A percentile compares a stretch with the other conserved stretches of the same genome.
Conservation (phyloP, 2,113 vertebrate species). For the Eonycteris spelaea region DNA sequence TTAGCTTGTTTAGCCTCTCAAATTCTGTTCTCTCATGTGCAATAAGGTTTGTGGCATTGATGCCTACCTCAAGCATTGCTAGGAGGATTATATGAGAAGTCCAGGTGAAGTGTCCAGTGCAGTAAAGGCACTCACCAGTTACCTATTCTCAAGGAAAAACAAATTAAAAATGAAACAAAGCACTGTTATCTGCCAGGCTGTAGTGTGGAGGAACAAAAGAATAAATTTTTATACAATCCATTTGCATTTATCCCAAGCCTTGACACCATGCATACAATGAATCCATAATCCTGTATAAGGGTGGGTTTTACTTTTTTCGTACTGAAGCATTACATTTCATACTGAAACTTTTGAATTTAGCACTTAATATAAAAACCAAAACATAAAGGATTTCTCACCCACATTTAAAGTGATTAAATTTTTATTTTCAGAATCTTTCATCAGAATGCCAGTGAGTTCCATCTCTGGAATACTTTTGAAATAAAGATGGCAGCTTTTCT, state of each 20-base stretch:
- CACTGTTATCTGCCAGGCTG: not conserved
- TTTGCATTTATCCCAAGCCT: not conserved
- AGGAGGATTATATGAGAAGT: not conserved
- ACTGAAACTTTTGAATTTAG: not conserved
- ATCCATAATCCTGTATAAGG: not conserved
- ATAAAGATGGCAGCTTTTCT: not conserved
- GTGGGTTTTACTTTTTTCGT: not conserved
- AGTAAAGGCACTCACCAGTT: not conserved
- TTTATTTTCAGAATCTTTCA: not conserved
- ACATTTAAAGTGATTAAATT: not conserved
- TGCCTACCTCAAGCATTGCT: not conserved
- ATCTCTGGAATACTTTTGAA: not conserved
- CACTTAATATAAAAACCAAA: not conserved
- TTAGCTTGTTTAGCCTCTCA: not conserved
- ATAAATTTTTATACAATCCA: not conserved
- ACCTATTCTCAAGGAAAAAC: not conserved
- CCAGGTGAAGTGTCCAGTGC: fast-evolving
- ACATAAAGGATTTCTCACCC: not conserved
- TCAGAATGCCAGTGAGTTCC: not conserved
- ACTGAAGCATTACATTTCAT: fast-evolving
- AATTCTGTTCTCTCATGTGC: not conserved
- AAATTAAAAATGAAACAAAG: not conserved
- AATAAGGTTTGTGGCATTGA: not conserved
- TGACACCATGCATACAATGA: not conserved
- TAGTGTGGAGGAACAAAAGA: not conserved